Evolutionary conservation across 2,113 vertebrate species (phyloP).

Genomic region (Danio rerio): GRCz12tu NC_133177.1:37682001-37682500

Average conservation of each 20-base stretch:
- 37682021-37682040: background rate
- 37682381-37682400: conserved; percentile 44
- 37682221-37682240: background rate
- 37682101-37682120: background rate
- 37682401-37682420: conserved; percentile 54
- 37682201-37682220: conserved; percentile 4
- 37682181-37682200: conserved; percentile 32
- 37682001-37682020: background rate
- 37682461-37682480: conserved; percentile 51
- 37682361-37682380: conserved; percentile 53
- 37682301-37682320: conserved; percentile 41
- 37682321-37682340: conserved; percentile 52
- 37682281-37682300: conserved; percentile 39
- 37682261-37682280: background rate
- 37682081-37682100: background rate
- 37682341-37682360: conserved; percentile 36
- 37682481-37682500: conserved; percentile 60
- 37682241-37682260: background rate
- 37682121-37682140: background rate
- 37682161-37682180: conserved; percentile 16
- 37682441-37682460: conserved; percentile 59
- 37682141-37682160: conserved; percentile 30
- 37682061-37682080: conserved; percentile 34
- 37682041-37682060: background rate
- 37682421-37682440: conserved; percentile 52